Percentiles rank a stretch among this genome's conserved stretches.
These are phyloP conservation scores for Scatophagus argus DNA, from an alignment of 2,113 vertebrate species.

Conservation along the genomic window DNA sequence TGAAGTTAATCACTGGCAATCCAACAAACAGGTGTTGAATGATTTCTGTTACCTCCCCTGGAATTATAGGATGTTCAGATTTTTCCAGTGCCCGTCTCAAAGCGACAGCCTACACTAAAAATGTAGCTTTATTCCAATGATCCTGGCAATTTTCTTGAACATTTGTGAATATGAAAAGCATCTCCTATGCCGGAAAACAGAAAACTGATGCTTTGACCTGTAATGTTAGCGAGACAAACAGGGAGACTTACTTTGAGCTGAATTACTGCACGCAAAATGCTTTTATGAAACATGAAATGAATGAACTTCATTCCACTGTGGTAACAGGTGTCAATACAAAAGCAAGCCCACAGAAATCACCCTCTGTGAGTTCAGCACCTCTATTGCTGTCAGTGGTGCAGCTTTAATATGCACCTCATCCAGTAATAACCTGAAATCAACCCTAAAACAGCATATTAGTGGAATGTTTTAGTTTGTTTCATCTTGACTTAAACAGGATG, in stretches of 20 bases:
- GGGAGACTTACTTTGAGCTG: slow-evolving; percentile 4
- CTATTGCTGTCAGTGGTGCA: neutral
- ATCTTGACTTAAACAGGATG: neutral
- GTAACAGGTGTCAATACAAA: slow-evolving; percentile 62
- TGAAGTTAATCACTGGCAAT: slow-evolving; percentile 86
- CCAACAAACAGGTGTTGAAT: slow-evolving; percentile 85
- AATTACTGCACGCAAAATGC: slow-evolving; percentile 24
- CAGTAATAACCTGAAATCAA: neutral
- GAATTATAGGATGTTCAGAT: slow-evolving; percentile 73
- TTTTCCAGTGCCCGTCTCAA: slow-evolving; percentile 37
- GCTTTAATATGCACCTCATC: slow-evolving; percentile 15
- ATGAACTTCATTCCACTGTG: slow-evolving; percentile 12
- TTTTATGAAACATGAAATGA: slow-evolving; percentile 19
- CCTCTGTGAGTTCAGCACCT: slow-evolving; percentile 5
- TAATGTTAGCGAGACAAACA: slow-evolving; percentile 19
- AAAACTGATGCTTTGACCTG: slow-evolving; percentile 24
- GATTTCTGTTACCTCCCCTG: slow-evolving; percentile 76
- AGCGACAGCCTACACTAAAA: slow-evolving; percentile 55
- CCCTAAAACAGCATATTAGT: neutral
- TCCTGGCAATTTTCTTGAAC: slow-evolving; percentile 34
- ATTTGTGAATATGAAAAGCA: slow-evolving; percentile 11
- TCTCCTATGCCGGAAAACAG: neutral
- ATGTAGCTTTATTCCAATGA: slow-evolving; percentile 8
- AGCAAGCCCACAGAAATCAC: neutral
- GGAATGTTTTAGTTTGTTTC: neutral